These are phyloP conservation scores for Pogonomyrmex californicus DNA, from an alignment of 1,140 invertebrate species.

Conservation along the genomic window DNA sequence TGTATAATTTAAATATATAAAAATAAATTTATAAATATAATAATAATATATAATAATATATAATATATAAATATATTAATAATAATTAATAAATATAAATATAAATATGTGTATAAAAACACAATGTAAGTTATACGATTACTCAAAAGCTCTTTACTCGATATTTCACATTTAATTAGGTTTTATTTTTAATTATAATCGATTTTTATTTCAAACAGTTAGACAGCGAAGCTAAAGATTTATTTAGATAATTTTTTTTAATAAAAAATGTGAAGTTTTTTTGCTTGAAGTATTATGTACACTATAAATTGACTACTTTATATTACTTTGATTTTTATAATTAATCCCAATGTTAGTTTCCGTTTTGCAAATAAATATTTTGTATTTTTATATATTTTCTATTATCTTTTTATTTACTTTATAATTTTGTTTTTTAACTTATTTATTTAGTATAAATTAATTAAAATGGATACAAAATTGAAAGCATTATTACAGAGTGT, in stretches of 20 bases:
- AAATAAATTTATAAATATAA: not conserved
- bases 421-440: not conserved
- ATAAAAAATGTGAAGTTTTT: not conserved
- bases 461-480: constrained; percentile 4
- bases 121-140: not conserved
- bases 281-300: not conserved
- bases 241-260: not conserved
- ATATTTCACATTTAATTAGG: not conserved
- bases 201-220: not conserved
- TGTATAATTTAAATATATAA: not conserved
- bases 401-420: not conserved
- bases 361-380: not conserved
- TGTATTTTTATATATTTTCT: not conserved
- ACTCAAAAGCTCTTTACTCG: not conserved
- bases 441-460: constrained; percentile 1
- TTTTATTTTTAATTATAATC: not conserved
- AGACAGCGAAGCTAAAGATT: not conserved
- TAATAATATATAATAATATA: not conserved
- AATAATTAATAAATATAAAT: not conserved
- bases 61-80: not conserved
- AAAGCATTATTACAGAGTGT: not conserved
- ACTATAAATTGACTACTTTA: not conserved
- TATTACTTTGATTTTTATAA: not conserved
- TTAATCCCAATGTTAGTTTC: not conserved
- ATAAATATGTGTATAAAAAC: not conserved